Conservation (phyloP, 1,140 invertebrate species). For the Euborellia annulipes region DNA sequence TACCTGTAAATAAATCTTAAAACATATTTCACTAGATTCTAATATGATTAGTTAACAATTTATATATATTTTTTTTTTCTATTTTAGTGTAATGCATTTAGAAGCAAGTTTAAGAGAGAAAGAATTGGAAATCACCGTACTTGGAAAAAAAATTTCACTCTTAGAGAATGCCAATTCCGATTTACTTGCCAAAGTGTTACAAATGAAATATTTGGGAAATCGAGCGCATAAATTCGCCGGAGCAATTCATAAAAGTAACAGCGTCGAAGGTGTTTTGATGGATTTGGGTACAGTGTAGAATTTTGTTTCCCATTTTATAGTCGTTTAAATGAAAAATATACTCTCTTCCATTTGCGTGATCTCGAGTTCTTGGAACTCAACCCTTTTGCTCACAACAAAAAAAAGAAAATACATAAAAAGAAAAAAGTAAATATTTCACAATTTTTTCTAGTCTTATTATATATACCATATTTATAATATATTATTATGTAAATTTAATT, state of each 20-base stretch:
- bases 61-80: constrained; percentile 1
- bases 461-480: too few relatives aligned
- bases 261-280: constrained; percentile 10
- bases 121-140: constrained; percentile 18
- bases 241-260: constrained; percentile 11
- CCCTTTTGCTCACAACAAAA: too few relatives aligned
- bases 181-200: constrained; percentile 19
- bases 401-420: too few relatives aligned
- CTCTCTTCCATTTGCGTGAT: too few relatives aligned
- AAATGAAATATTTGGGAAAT: constrained; percentile 18
- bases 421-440: too few relatives aligned
- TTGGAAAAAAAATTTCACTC: constrained; percentile 21
- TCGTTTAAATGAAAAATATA: too few relatives aligned
- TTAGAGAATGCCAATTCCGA: constrained; percentile 23
- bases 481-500: too few relatives aligned
- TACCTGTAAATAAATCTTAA: too few relatives aligned
- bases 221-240: not conserved
- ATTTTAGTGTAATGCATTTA: constrained; percentile 18
- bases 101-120: constrained; percentile 20
- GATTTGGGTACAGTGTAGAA: constrained; percentile 8
- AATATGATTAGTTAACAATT: too few relatives aligned
- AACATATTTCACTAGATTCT: too few relatives aligned
- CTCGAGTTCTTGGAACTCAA: too few relatives aligned
- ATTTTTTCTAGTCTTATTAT: too few relatives aligned
- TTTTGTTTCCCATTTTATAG: not conserved